Evolutionary conservation across 2,797 vertebrate genomes (phyloP), one percentile per base, ranked within the genome.

Genomic region (Sternarchorhynchus goeldii): DNA sequence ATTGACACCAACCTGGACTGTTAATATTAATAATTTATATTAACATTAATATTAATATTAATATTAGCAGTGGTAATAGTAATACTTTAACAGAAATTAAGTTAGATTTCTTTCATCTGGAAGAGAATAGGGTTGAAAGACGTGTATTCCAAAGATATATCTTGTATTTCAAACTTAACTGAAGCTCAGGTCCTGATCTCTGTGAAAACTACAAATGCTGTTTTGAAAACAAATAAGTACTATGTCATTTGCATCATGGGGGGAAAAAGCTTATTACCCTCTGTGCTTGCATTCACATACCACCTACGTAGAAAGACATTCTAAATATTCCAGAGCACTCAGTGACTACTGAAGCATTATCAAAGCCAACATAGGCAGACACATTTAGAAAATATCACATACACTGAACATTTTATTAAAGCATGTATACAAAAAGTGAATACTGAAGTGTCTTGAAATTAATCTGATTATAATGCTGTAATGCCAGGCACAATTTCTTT

Each of bases 201-300:
- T 4, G 14, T 68, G 8, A 67, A 45, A 67, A 21, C 39, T 41
- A 67, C 39, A 45, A 50, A 25, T 0, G 1, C 34, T n/a, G 59
- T 17, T 64, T n/a, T 64, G 32, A 18, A 50, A 67, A 25, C 39
- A 41, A 45, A 67, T 18, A 16, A 21, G n/a, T 16, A 67, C 4
- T 2, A 53, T 2, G 65, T 68, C 39, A 53, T 50, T 41, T 10
- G 41, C 41, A 50, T 68, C 41, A 53, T 2, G 14, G 29, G 65
- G 41, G 2, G 16, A 21, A 25, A 68, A 20, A 2, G 20, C 21
- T 21, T 45, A 68, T 50, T 21, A 50, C 29, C 50, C 12, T 39
- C 65, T 68, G 65, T 45, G 39, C 36, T 39, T 66, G 34, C 39
- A 14, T 68, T 68, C 41, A 53, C 39, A 29, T 21, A 21, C 41